Evolutionary conservation across 2,797 vertebrate species (phyloP).

Genomic region (Xerus rutilus): DNA sequence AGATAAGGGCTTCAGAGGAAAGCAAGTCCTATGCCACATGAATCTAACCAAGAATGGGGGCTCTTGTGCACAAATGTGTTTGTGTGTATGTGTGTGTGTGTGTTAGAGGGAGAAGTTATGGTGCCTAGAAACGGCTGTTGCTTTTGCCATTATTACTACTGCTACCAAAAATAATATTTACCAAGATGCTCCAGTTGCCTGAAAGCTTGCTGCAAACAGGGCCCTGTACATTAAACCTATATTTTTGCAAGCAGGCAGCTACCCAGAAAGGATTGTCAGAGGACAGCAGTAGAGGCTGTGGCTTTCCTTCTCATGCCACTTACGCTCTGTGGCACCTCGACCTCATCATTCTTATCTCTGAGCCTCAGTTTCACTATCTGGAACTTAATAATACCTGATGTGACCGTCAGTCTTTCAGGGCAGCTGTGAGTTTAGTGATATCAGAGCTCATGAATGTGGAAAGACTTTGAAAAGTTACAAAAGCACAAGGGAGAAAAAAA

Average conservation of each 20-base stretch:
- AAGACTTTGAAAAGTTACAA: slow-evolving; percentile 76
- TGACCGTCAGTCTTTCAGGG: slow-evolving; percentile 9
- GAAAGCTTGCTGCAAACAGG: neutral
- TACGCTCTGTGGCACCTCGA: neutral
- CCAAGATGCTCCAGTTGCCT: neutral
- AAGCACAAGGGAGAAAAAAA: neutral
- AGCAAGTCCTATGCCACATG: neutral
- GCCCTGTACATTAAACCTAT: neutral
- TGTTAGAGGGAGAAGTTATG: too few species aligned
- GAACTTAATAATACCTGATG: slow-evolving; percentile 4
- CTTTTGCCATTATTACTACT: neutral
- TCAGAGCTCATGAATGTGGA: slow-evolving; percentile 75
- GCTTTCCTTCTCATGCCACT: neutral
- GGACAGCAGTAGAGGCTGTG: neutral
- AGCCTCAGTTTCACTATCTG: slow-evolving; percentile 77
- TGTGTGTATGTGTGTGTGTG: too few species aligned
- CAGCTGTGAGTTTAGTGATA: slow-evolving; percentile 70
- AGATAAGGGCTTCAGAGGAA: neutral
- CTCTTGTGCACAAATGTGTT: neutral
- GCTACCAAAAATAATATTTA: neutral
- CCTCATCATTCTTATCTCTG: neutral
- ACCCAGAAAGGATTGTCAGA: neutral
- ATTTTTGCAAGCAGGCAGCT: neutral
- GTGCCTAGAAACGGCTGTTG: neutral
- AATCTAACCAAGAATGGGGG: neutral